Evolutionary conservation across 2,113 vertebrate genomes (phyloP).

Genomic region (Zapornia atra): DNA sequence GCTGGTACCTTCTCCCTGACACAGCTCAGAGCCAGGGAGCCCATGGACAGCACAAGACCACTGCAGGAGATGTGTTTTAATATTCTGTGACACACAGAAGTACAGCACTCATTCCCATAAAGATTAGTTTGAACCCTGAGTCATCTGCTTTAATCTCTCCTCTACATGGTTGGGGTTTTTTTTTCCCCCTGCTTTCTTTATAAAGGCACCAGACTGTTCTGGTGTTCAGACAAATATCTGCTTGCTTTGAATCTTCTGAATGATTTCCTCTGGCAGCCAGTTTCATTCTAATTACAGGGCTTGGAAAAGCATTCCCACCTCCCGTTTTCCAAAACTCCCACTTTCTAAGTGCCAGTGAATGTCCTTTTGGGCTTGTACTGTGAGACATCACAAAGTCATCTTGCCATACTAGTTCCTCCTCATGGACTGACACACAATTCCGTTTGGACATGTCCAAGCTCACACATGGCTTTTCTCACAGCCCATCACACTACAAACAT

Average conservation of each 20-base stretch:
- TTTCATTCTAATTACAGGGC: not conserved
- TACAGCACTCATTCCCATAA: not conserved
- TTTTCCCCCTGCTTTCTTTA: not conserved
- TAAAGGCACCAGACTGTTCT: not conserved
- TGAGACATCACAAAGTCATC: conserved; percentile 34
- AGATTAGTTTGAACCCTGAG: not conserved
- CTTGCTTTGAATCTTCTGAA: not conserved
- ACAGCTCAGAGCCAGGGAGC: not conserved
- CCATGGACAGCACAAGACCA: not conserved
- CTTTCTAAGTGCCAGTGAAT: not conserved
- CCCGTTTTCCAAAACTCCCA: conserved; percentile 19
- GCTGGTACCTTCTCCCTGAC: not conserved
- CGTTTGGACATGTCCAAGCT: not conserved
- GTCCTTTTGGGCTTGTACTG: not conserved
- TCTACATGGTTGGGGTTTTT: not conserved
- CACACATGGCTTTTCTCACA: not conserved
- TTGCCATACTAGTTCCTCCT: not conserved
- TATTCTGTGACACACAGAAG: not conserved
- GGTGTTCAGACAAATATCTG: not conserved
- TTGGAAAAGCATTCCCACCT: not conserved
- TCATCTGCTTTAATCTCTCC: not conserved
- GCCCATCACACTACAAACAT: not conserved
- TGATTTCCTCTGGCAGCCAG: not conserved
- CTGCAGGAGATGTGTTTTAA: not conserved
- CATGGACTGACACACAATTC: not conserved